phyloP scores from a whole-genome alignment of 2,113 vertebrate genomes.

The Sander vitreus region DNA sequence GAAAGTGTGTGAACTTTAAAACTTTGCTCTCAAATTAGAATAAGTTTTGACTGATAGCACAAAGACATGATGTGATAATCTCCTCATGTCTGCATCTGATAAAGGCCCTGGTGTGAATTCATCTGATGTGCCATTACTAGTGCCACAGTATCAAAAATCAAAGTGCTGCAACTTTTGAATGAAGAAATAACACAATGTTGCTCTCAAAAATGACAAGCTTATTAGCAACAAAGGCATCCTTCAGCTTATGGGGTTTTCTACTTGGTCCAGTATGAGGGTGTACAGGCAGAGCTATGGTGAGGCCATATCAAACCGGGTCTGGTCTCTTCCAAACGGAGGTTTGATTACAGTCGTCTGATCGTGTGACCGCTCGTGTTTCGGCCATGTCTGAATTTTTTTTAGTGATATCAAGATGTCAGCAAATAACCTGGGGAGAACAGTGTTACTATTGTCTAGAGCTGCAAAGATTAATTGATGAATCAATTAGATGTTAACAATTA shows the following conservation, averaged over 20 bases:
- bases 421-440: too few relatives aligned
- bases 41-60: not conserved
- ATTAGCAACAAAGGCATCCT: not conserved
- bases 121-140: not conserved
- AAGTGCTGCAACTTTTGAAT: not conserved
- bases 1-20: not conserved
- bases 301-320: too few relatives aligned
- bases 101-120: not conserved
- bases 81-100: constrained; percentile 1
- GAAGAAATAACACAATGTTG: not conserved
- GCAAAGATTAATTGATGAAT: too few relatives aligned
- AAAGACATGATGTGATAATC: not conserved
- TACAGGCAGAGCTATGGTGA: too few relatives aligned
- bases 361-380: not conserved
- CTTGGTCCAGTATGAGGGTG: too few relatives aligned
- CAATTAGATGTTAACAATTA: too few relatives aligned
- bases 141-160: not conserved
- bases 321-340: too few relatives aligned
- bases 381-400: not conserved
- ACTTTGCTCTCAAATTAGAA: not conserved
- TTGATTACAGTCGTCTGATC: not conserved
- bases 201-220: not conserved
- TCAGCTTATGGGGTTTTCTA: too few relatives aligned
- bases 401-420: not conserved
- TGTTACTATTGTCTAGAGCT: too few relatives aligned